Evolutionary conservation across 2,797 vertebrate species (phyloP).

Genomic region (Orientallactaga sibirica): DNA sequence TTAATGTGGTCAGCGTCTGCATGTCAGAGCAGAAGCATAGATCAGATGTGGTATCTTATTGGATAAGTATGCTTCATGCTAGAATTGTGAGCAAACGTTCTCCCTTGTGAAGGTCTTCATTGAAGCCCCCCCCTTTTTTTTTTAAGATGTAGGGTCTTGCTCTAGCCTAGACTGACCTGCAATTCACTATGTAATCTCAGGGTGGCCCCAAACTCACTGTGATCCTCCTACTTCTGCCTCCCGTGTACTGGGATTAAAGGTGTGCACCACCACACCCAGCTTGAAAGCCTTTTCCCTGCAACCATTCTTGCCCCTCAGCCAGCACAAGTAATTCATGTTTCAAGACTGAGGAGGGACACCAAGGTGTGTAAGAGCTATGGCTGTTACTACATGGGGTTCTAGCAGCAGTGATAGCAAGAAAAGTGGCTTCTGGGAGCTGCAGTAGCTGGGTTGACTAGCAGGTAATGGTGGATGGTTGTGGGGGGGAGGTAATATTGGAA

Average conservation of each 20-base stretch:
- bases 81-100: not conserved
- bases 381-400: not conserved
- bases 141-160: too few species aligned
- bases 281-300: not conserved
- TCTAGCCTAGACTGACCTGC: too few species aligned
- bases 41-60: not conserved
- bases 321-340: not conserved
- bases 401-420: not conserved
- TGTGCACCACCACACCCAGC: too few species aligned
- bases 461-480: too few species aligned
- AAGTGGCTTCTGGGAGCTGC: not conserved
- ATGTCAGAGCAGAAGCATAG: not conserved
- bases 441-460: not conserved
- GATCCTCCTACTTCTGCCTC: too few species aligned
- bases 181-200: too few species aligned
- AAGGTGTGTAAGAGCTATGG: not conserved
- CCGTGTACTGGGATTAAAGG: too few species aligned
- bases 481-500: not conserved
- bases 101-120: not conserved
- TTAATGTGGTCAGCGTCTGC: not conserved
- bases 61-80: not conserved
- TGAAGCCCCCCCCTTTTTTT: not conserved
- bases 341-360: too few species aligned
- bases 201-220: too few species aligned
- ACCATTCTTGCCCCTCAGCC: not conserved